Conservation (phyloP, 2,888 invertebrate genomes). For the Hoplodrina blanda region DNA sequence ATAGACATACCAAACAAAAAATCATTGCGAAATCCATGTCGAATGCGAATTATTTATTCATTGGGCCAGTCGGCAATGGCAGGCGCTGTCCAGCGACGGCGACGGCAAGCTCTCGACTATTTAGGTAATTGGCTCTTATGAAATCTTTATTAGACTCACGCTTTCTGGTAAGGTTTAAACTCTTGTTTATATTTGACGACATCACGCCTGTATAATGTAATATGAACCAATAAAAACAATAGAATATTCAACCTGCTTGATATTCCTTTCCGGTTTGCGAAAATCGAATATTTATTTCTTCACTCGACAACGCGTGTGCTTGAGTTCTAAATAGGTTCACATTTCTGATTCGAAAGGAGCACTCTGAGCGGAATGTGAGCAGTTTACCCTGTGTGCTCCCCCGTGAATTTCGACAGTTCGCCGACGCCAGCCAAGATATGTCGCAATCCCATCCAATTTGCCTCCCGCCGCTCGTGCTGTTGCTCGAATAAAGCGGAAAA, state of each 20-base stretch:
- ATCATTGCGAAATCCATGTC: slow-evolving; percentile 51
- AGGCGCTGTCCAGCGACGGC: slow-evolving; percentile 48
- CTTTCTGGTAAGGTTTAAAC: slow-evolving; percentile 33
- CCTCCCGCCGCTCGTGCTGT: slow-evolving; percentile 83
- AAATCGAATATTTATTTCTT: slow-evolving; percentile 63
- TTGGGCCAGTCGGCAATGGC: slow-evolving; percentile 65
- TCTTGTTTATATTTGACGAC: slow-evolving; percentile 2
- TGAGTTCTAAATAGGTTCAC: slow-evolving; percentile 78
- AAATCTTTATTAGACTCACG: slow-evolving; percentile 70
- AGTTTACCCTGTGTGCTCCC: slow-evolving; percentile 83
- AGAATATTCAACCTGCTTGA: slow-evolving; percentile 33
- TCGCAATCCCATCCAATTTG: slow-evolving; percentile 89
- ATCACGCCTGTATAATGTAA: background rate
- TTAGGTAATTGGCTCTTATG: slow-evolving; percentile 70
- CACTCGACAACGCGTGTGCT: slow-evolving; percentile 61
- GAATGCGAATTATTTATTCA: slow-evolving; percentile 69
- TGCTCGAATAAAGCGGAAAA: slow-evolving; percentile 87
- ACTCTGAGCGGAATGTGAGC: slow-evolving; percentile 80
- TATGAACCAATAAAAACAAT: slow-evolving; percentile 38
- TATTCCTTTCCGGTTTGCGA: slow-evolving; percentile 46
- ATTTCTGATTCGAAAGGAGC: slow-evolving; percentile 77
- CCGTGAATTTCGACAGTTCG: slow-evolving; percentile 84
- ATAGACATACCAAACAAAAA: slow-evolving; percentile 35
- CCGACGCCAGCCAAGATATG: slow-evolving; percentile 85
- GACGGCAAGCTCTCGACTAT: slow-evolving; percentile 63